A percentile compares a stretch with the other conserved stretches of the same genome.
Conservation (phyloP, 2,888 invertebrate genomes). For the Ophion obscuratus region DNA sequence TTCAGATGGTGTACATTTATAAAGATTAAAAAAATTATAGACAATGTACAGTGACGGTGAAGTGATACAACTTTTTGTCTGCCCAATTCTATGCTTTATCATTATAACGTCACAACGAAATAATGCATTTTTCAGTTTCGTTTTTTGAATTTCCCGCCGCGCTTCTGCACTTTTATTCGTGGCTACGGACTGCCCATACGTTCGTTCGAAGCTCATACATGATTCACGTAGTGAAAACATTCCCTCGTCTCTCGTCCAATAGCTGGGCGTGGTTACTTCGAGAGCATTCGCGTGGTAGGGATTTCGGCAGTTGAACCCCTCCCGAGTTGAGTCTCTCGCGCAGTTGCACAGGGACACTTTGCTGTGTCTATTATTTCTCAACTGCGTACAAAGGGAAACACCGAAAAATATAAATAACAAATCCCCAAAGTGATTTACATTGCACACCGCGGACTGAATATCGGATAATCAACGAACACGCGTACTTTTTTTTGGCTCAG, state of each 20-base stretch:
- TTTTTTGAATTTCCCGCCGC: slow-evolving; percentile 71
- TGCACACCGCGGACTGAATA: background rate
- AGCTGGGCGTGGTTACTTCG: slow-evolving; percentile 64
- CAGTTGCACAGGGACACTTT: slow-evolving; percentile 59
- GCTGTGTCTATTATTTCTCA: slow-evolving; percentile 53
- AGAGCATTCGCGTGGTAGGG: slow-evolving; percentile 67
- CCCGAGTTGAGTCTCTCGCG: slow-evolving; percentile 56
- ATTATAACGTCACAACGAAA: background rate
- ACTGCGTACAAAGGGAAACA: slow-evolving; percentile 40
- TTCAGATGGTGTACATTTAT: too few species aligned
- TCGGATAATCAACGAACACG: background rate
- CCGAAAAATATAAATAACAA: slow-evolving; percentile 17
- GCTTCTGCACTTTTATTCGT: slow-evolving; percentile 13
- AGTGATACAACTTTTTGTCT: too few species aligned
- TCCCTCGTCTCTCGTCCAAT: slow-evolving; percentile 69
- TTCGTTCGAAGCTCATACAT: slow-evolving; percentile 44
- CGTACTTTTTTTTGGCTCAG: slow-evolving; percentile 33
- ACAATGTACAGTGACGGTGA: too few species aligned
- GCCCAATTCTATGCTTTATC: background rate
- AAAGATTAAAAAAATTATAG: too few species aligned
- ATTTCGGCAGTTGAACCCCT: slow-evolving; percentile 77
- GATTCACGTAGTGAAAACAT: slow-evolving; percentile 64
- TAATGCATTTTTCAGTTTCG: background rate
- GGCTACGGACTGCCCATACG: slow-evolving; percentile 67
- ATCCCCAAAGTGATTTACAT: slow-evolving; percentile 22